Conservation (phyloP, 2,113 vertebrate species). For the Chaenogobius annularis region DNA sequence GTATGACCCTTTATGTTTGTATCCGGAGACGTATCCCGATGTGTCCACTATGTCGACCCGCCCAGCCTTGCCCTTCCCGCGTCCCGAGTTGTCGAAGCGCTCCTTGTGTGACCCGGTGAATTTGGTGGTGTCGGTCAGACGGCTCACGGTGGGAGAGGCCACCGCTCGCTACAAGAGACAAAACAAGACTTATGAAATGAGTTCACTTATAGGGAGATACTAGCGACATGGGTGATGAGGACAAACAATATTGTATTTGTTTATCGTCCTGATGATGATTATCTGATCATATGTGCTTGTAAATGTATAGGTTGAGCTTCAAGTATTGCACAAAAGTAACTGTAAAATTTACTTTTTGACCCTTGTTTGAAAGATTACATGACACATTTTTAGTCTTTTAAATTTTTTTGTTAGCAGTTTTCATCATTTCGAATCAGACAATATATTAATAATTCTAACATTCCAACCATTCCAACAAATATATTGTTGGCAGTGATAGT, state of each 20-base stretch:
- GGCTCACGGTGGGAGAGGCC: constrained; percentile 90
- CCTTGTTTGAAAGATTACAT: not conserved
- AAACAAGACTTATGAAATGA: not conserved
- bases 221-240: no score
- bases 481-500: not conserved
- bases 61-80: constrained; percentile 91
- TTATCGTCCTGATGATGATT: no score
- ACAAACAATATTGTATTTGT: no score
- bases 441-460: not conserved
- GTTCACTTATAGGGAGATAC: no score
- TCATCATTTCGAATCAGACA: no score
- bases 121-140: constrained; percentile 91
- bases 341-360: no score
- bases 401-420: no score
- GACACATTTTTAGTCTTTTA: not conserved
- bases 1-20: constrained; percentile 92
- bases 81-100: constrained; percentile 88
- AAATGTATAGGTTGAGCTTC: no score
- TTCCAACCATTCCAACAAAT: not conserved
- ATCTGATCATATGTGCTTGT: no score
- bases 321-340: no score
- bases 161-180: constrained; percentile 81
- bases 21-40: constrained; percentile 93
- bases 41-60: constrained; percentile 90
- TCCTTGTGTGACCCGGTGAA: constrained; percentile 97